Percentiles rank a stretch among this genome's conserved stretches.
phyloP scores from a whole-genome alignment of 2,888 invertebrate species.

The Harpalus rufipes region DNA sequence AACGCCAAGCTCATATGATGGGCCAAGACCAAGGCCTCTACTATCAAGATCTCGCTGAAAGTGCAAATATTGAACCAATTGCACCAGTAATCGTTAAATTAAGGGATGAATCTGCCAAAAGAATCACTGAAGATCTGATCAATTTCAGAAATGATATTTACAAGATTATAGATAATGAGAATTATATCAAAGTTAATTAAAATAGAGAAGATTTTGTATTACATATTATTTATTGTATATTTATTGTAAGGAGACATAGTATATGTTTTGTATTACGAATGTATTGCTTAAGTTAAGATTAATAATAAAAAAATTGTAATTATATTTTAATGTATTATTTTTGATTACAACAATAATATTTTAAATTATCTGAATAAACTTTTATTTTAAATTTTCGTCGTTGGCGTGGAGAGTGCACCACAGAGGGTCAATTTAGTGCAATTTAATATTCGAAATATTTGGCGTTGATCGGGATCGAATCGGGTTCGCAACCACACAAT shows the following conservation, averaged over 20 bases:
- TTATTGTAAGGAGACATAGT: conserved; percentile 6
- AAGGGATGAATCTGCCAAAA: conserved; percentile 82
- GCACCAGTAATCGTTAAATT: conserved; percentile 85
- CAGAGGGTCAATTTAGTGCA: too few species aligned
- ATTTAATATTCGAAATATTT: too few species aligned
- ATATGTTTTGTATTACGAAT: conserved; percentile 20
- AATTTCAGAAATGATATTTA: conserved; percentile 84
- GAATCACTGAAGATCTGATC: conserved; percentile 81
- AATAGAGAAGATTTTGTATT: not conserved
- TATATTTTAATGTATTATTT: not conserved
- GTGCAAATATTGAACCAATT: conserved; percentile 81
- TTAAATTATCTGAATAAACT: too few species aligned
- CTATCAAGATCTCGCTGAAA: conserved; percentile 83
- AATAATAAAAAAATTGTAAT: conserved; percentile 5
- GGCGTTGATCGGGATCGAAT: too few species aligned
- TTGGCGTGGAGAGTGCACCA: too few species aligned
- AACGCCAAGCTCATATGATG: conserved; percentile 90
- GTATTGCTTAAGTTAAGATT: not conserved
- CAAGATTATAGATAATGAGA: conserved; percentile 83
- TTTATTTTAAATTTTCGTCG: too few species aligned
- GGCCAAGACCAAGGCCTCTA: conserved; percentile 86
- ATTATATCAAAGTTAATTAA: conserved; percentile 77
- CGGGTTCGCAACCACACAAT: too few species aligned
- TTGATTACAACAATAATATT: not conserved
- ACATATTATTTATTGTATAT: conserved; percentile 43